These are phyloP conservation scores for Augiades crinisus DNA, from an alignment of 2,888 invertebrate genomes.

Conservation along the genomic window DNA sequence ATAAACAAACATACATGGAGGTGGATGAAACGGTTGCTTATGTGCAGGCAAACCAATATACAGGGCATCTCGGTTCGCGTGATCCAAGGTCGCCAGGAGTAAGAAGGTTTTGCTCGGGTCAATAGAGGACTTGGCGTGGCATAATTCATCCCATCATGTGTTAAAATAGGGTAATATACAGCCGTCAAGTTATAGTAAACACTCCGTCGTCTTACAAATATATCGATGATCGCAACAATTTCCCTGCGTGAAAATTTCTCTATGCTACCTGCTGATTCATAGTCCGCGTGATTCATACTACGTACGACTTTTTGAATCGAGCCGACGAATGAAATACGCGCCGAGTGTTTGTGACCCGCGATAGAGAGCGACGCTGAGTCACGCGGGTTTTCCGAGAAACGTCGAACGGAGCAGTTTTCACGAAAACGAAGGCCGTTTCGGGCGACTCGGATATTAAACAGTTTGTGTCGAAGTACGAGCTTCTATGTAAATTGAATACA, in stretches of 20 bases:
- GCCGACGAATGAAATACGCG: slow-evolving; percentile 74
- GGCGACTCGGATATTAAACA: slow-evolving; percentile 9
- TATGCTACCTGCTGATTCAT: slow-evolving; percentile 69
- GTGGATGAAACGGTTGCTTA: no score
- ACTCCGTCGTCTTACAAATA: no score
- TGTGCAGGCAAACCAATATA: no score
- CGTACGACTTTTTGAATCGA: slow-evolving; percentile 79
- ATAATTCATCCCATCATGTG: no score
- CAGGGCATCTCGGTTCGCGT: no score
- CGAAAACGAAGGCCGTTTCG: slow-evolving; percentile 69
- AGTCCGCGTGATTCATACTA: slow-evolving; percentile 70
- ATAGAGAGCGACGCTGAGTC: slow-evolving; percentile 71
- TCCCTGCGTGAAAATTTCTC: slow-evolving; percentile 51
- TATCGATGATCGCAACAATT: slow-evolving; percentile 16
- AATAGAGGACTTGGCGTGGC: no score
- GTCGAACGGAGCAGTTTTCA: slow-evolving; percentile 66
- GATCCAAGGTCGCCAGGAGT: no score
- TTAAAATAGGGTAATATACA: no score
- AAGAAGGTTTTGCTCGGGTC: no score
- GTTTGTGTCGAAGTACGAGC: neutral
- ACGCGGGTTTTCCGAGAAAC: slow-evolving; percentile 79
- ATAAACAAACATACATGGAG: no score
- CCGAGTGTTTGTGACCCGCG: slow-evolving; percentile 72
- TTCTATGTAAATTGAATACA: slow-evolving; percentile 14
- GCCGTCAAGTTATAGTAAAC: no score